Evolutionary conservation across 2,888 invertebrate species (phyloP).

Genomic region (Amiota communis): DNA sequence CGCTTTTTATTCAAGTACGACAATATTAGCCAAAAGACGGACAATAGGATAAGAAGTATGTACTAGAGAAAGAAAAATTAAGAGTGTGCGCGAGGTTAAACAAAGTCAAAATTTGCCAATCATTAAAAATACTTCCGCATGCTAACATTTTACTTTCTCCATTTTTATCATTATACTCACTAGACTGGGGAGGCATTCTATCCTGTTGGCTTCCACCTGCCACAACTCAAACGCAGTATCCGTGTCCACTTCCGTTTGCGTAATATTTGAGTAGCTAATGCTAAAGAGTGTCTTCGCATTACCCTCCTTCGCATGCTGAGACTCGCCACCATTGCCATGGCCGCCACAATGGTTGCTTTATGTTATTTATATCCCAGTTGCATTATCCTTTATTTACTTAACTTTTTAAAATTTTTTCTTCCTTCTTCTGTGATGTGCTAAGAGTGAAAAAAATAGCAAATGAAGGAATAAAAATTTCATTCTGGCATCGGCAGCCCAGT

Average conservation of each 20-base stretch:
- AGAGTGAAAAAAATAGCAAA: conserved; percentile 39
- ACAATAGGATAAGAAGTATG: not conserved
- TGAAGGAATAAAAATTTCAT: conserved; percentile 21
- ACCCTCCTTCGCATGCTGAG: conserved; percentile 28
- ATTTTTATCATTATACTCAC: not conserved
- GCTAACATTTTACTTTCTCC: conserved; percentile 47
- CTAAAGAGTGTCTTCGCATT: conserved; percentile 55
- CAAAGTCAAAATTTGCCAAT: conserved; percentile 63
- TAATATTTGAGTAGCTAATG: conserved; percentile 51
- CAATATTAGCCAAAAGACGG: conserved; percentile 1
- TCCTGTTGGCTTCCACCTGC: conserved; percentile 31
- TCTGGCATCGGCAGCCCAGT: conserved; percentile 19
- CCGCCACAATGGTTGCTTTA: conserved; percentile 48
- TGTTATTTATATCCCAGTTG: conserved; percentile 67
- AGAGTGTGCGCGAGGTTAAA: conserved; percentile 20
- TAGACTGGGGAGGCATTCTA: too few relatives aligned
- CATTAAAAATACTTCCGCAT: conserved; percentile 65
- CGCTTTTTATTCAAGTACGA: conserved; percentile 17
- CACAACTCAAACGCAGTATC: conserved; percentile 36
- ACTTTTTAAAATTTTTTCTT: conserved; percentile 61
- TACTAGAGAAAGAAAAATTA: not conserved
- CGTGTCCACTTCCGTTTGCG: conserved; percentile 26
- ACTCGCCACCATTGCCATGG: conserved; percentile 9
- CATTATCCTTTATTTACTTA: conserved; percentile 67
- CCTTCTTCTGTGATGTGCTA: conserved; percentile 48